Evolutionary conservation across 35 echinoderm and acorn worm genomes (phyloP).

Genomic region (Patiria miniata): DNA sequence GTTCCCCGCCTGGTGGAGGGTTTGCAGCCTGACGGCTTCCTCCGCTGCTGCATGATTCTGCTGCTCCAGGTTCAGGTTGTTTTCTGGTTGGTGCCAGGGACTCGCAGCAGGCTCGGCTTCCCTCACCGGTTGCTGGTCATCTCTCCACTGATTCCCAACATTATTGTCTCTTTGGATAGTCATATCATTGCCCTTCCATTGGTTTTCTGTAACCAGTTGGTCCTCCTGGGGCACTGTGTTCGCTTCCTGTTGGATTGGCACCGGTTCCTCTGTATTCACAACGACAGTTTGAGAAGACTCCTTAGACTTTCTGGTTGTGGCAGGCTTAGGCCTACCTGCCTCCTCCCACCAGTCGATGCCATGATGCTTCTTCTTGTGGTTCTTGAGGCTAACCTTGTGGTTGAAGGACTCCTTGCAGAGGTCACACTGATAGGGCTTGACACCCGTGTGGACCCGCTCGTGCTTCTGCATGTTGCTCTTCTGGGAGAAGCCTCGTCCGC

Average conservation of each 20-base stretch:
- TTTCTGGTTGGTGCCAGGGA: background rate
- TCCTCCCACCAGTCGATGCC: constrained; percentile 82
- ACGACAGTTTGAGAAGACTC: constrained; percentile 17
- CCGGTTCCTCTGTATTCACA: background rate
- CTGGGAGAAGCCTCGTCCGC: constrained; percentile 77
- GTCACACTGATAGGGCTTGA: constrained; percentile 82
- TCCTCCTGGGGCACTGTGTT: background rate
- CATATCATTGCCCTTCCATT: background rate
- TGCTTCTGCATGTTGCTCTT: constrained; percentile 68
- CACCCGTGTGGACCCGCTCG: constrained; percentile 74
- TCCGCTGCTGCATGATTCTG: background rate
- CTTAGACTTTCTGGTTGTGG: constrained; percentile 43
- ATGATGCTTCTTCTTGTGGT: constrained; percentile 78
- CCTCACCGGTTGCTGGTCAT: background rate
- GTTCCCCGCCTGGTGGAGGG: background rate
- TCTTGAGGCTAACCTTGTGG: constrained; percentile 92
- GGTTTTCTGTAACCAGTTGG: background rate
- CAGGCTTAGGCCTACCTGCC: constrained; percentile 4
- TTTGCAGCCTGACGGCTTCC: background rate
- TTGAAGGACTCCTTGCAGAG: constrained; percentile 77
- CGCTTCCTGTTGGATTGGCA: background rate
- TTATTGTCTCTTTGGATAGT: background rate
- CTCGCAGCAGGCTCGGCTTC: background rate
- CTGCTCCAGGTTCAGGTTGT: background rate
- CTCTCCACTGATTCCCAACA: background rate